Percentiles rank a stretch among this genome's conserved stretches.
phyloP scores from a whole-genome alignment of 1,140 invertebrate genomes.

The Eufriesea mexicana region DNA sequence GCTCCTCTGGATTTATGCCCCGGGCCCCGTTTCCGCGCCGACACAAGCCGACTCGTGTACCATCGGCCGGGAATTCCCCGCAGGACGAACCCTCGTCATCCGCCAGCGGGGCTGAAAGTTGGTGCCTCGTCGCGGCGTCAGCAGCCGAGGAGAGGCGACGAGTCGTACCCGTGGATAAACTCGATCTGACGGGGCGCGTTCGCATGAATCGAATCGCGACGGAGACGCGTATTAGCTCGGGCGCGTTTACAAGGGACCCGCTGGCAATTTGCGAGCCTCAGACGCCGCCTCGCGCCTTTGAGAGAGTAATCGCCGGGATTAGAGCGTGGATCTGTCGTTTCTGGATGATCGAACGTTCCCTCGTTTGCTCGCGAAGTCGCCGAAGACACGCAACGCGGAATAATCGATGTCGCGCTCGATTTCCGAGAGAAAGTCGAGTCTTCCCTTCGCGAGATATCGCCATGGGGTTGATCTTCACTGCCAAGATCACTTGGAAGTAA shows the following conservation, averaged over 20 bases:
- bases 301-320: not conserved
- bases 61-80: constrained; percentile 27
- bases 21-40: not conserved
- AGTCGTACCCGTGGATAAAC: constrained; percentile 5
- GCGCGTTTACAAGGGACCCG: not conserved
- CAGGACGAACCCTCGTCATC: constrained; percentile 49
- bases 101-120: not conserved
- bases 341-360: not conserved
- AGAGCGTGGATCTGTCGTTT: not conserved
- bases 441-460: too few species aligned
- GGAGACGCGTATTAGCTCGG: constrained; percentile 25
- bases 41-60: constrained; percentile 5
- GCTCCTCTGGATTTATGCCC: constrained; percentile 31
- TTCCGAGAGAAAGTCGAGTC: not conserved
- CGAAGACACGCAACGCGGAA: not conserved
- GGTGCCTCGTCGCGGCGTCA: not conserved
- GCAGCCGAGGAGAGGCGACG: not conserved
- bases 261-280: constrained; percentile 4
- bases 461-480: too few species aligned
- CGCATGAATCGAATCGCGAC: constrained; percentile 16
- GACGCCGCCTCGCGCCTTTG: not conserved
- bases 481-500: too few species aligned
- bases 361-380: not conserved
- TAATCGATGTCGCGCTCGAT: not conserved
- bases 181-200: constrained; percentile 13